Evolutionary conservation across 1,140 invertebrate genomes (phyloP).

Genomic region (Aphelenchoides besseyi): DNA sequence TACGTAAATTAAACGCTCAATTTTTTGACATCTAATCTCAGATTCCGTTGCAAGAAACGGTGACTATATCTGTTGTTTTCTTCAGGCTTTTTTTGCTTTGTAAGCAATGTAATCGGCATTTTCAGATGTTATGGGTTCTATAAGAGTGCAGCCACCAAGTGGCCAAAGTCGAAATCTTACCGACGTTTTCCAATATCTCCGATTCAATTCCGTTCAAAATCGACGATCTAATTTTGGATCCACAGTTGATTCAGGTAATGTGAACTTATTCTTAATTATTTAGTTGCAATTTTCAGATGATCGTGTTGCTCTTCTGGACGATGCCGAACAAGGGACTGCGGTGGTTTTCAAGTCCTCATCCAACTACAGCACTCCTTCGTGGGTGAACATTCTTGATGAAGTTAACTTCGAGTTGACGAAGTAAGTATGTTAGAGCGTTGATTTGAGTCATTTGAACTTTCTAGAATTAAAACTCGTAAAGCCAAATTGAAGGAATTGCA

Average conservation of each 20-base stretch:
- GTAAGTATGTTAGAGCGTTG: too few species aligned
- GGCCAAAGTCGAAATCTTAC: constrained; percentile 41
- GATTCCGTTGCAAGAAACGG: too few species aligned
- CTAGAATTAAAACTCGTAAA: constrained; percentile 40
- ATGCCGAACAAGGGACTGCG: constrained; percentile 35
- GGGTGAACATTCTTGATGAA: constrained; percentile 51
- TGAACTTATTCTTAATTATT: background rate
- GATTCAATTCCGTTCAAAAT: constrained; percentile 39
- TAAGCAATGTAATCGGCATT: too few species aligned
- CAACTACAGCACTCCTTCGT: constrained; percentile 37
- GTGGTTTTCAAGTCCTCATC: constrained; percentile 12
- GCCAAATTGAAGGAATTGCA: constrained; percentile 34
- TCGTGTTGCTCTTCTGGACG: constrained; percentile 31
- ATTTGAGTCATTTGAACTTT: constrained; percentile 24
- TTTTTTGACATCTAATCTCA: too few species aligned
- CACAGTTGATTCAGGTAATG: background rate
- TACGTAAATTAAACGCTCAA: too few species aligned
- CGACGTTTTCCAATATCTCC: constrained; percentile 45
- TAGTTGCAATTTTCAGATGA: constrained; percentile 32
- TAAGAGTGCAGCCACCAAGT: constrained; percentile 40
- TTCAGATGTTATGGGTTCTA: constrained; percentile 36
- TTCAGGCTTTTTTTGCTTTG: too few species aligned
- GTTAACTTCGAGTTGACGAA: constrained; percentile 49
- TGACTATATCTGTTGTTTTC: too few species aligned
- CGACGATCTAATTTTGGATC: constrained; percentile 13